Percentiles rank a stretch among this genome's conserved stretches.
These are phyloP conservation scores for Daktulosphaira vitifoliae DNA, from an alignment of 1,140 invertebrate genomes.

Conservation along the genomic window DNA sequence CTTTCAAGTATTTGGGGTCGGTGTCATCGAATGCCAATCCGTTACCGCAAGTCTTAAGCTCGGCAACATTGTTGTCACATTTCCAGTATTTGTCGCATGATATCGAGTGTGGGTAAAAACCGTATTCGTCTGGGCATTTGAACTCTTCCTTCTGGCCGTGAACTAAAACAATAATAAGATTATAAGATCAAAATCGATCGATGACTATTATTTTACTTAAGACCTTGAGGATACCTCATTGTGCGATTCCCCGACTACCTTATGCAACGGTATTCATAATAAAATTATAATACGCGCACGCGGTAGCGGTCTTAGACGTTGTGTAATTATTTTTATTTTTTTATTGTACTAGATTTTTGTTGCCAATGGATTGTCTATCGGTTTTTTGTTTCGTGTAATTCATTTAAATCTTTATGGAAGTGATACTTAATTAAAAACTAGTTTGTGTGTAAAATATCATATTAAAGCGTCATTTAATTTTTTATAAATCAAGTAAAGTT, in stretches of 20 bases:
- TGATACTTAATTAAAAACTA: too few relatives aligned
- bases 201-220: neutral
- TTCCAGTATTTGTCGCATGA: constrained; percentile 95
- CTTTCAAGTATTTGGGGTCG: constrained; percentile 79
- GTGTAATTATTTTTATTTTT: neutral
- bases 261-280: constrained; percentile 7
- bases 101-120: constrained; percentile 80
- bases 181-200: too few relatives aligned
- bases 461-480: too few relatives aligned
- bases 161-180: constrained; percentile 16
- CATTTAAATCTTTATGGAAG: too few relatives aligned
- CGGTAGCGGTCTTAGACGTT: neutral
- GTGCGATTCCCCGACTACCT: neutral
- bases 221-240: constrained; percentile 17
- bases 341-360: too few relatives aligned
- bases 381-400: too few relatives aligned
- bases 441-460: too few relatives aligned
- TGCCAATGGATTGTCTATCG: too few relatives aligned
- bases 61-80: constrained; percentile 78
- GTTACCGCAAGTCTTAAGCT: constrained; percentile 87
- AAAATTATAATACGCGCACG: neutral
- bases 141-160: constrained; percentile 57
- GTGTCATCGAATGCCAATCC: constrained; percentile 83
- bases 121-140: constrained; percentile 90
- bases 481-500: too few relatives aligned